These are phyloP conservation scores for Abrostola triplasia DNA, from an alignment of 2,888 invertebrate genomes.

Conservation along the genomic window DNA sequence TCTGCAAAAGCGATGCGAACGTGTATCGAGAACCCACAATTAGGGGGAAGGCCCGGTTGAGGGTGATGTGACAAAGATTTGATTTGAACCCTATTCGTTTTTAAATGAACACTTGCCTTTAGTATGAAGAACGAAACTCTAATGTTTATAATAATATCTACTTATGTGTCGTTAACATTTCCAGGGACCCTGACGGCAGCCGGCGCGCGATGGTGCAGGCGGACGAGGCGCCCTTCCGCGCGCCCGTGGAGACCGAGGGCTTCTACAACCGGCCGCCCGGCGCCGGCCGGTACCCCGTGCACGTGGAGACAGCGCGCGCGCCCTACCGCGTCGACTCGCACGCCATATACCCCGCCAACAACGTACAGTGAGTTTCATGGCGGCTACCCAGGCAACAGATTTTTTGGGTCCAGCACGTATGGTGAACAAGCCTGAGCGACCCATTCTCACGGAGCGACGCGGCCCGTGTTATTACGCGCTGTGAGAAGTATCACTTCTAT, in stretches of 20 bases:
- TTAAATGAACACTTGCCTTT: not conserved
- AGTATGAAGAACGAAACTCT: no score
- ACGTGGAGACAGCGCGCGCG: slow-evolving; percentile 56
- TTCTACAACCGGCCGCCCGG: slow-evolving; percentile 79
- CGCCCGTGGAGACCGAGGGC: slow-evolving; percentile 72
- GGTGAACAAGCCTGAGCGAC: no score
- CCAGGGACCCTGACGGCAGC: slow-evolving; percentile 27
- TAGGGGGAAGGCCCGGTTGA: no score
- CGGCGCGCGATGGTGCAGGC: slow-evolving; percentile 60
- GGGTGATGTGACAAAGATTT: no score
- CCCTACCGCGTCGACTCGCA: slow-evolving; percentile 52
- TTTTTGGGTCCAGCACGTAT: no score
- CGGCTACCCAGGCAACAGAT: not conserved
- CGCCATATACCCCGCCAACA: slow-evolving; percentile 46
- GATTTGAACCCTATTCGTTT: no score
- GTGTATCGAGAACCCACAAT: no score
- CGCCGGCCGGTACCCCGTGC: slow-evolving; percentile 72
- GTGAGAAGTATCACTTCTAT: no score
- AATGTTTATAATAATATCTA: not conserved
- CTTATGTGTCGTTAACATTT: not conserved
- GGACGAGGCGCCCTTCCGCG: slow-evolving; percentile 70
- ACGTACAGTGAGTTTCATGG: slow-evolving; percentile 38
- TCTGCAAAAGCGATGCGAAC: no score
- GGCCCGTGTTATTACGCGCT: no score
- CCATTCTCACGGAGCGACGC: no score